These are phyloP conservation scores for Macrotis lagotis DNA, from an alignment of 2,113 vertebrate genomes.

Conservation along the genomic window DNA sequence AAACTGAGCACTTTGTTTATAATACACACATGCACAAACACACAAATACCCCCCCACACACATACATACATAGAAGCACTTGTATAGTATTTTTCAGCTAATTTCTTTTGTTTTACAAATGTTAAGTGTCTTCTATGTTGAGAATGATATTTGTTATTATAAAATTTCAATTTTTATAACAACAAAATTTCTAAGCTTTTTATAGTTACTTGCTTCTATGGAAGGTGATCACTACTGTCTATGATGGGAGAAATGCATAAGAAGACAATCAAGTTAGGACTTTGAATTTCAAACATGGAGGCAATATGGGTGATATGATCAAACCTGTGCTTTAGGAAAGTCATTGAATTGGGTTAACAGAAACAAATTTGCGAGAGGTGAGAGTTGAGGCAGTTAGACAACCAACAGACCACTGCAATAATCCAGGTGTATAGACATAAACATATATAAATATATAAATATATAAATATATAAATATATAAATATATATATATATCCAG, in stretches of 20 bases:
- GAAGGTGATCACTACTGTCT: neutral
- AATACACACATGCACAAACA: no score
- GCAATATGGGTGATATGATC: neutral
- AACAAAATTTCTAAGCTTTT: neutral
- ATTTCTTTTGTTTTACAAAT: neutral
- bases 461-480: no score
- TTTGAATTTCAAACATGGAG: neutral
- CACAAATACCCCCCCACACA: neutral
- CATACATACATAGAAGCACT: neutral
- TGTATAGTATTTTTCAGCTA: constrained; percentile 15
- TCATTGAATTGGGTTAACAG: neutral
- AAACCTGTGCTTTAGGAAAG: neutral
- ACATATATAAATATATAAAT: neutral
- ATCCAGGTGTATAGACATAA: neutral
- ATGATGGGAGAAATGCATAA: neutral
- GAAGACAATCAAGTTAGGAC: neutral
- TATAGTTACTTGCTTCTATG: neutral
- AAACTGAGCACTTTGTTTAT: constrained; percentile 20
- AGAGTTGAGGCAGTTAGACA: neutral
- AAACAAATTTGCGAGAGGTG: neutral
- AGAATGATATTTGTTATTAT: neutral
- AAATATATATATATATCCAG: neutral
- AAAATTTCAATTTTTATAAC: neutral
- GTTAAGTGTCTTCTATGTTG: constrained; percentile 27
- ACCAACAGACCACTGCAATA: neutral